Evolutionary conservation across 1,140 invertebrate genomes (phyloP).

Genomic region (Drosophila parabipectinata): DNA sequence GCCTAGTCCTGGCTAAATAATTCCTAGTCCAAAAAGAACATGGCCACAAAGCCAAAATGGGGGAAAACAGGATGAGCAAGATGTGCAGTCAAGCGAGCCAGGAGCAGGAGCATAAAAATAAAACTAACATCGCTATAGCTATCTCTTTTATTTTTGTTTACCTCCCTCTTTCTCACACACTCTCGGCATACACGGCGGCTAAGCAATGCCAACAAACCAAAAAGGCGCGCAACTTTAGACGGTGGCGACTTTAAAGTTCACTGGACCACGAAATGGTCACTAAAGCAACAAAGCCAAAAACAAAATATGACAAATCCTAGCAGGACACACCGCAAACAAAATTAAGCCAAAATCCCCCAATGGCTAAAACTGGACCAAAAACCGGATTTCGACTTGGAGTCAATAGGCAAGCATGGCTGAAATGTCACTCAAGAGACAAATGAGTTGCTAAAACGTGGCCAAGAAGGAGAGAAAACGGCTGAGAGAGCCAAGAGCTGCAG

Average conservation of each 20-base stretch:
- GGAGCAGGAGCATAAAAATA: conserved; percentile 46
- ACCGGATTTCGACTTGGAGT: conserved; percentile 28
- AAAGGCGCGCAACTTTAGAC: conserved; percentile 44
- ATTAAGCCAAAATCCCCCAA: conserved; percentile 42
- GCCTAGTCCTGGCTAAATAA: conserved; percentile 62
- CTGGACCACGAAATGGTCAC: conserved; percentile 62
- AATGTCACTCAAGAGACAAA: conserved; percentile 35
- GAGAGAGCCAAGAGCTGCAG: conserved; percentile 15
- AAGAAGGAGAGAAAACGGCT: neutral
- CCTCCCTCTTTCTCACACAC: neutral
- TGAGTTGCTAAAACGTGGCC: neutral
- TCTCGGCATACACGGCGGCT: conserved; percentile 18
- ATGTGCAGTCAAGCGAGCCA: conserved; percentile 72
- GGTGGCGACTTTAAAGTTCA: conserved; percentile 59
- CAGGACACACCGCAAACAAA: conserved; percentile 26
- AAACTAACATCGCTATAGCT: conserved; percentile 42
- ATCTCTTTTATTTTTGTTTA: neutral
- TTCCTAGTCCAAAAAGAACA: conserved; percentile 46
- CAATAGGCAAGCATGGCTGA: neutral
- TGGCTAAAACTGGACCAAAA: conserved; percentile 20
- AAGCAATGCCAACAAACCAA: conserved; percentile 46
- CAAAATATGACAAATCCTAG: conserved; percentile 21
- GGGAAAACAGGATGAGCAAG: conserved; percentile 45
- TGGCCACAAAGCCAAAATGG: conserved; percentile 35
- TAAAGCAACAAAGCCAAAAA: conserved; percentile 15